Base-by-base conservation (phyloP, 2,797 vertebrate species). In the Pteropus rufus region DNA sequence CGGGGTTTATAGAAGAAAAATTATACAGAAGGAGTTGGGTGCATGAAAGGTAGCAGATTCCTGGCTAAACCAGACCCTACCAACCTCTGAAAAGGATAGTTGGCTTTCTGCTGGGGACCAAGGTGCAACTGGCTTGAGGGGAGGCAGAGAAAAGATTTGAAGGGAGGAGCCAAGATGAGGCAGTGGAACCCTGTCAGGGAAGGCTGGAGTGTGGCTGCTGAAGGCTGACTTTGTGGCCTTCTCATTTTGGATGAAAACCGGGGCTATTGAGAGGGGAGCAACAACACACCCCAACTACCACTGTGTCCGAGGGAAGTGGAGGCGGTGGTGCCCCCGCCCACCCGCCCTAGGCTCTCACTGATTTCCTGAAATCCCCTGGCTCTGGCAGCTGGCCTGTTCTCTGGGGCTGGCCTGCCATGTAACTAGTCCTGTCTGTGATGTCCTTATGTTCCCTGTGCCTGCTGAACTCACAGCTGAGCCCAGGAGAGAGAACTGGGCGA, bases 151-250 rank as follows among this genome's bases (percentile, higher is more conserved):
- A 67, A 5, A 72, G 3, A 4, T 3, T 19, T 14, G 7, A 12
- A 52, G 16, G 14, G 9, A 62, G 24, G 15, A 87, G 31, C 3
- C 16, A 24, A 65, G 39, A 10, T 3, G 18, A 49, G 14, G 31
- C 6, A 0, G 3, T 2, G n/a, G 46, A 29, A 5, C 16, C 41
- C 34, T 19, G 10, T 9, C n/a, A 23, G 44, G 34, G 7, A 10
- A 80, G 56, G n/a, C 67, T 67, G 23, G 18, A 58, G 7, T 10
- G 24, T 49, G 9, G 24, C 19, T 76, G 24, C 52, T 39, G 6
- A 77, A 52, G 62, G 10, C 49, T 79, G n/a, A 7, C 24, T 77
- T 36, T 44, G 64, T 39, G 26, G 29, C 46, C 31, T 60, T 34
- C 56, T 65, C 56, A 26, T 34, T 69, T 52, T 16, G 54, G 23